Evolutionary conservation across 2,113 vertebrate genomes (phyloP).

Genomic region (Myiagra hebetior): DNA sequence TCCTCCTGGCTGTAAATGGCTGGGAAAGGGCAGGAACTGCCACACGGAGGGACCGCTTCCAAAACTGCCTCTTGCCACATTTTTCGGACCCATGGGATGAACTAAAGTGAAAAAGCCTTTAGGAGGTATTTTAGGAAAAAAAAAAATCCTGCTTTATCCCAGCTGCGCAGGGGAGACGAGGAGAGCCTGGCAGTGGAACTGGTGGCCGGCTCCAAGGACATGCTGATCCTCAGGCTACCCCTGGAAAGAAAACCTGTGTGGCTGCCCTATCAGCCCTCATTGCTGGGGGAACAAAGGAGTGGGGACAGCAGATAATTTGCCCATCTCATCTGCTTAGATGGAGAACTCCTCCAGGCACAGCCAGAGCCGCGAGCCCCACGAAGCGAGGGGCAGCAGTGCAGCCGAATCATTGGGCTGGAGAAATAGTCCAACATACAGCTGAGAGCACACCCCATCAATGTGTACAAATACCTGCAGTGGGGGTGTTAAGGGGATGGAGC

Average conservation of each 20-base stretch:
- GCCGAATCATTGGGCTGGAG: accelerated
- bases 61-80: neutral
- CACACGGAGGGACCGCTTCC: accelerated
- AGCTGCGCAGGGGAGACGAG: accelerated
- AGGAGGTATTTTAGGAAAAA: neutral
- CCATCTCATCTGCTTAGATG: accelerated
- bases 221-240: accelerated
- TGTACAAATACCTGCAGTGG: neutral
- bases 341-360: neutral
- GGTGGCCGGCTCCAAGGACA: too few relatives aligned
- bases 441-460: neutral
- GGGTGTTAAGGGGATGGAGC: neutral
- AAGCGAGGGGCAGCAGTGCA: neutral
- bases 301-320: neutral
- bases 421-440: neutral
- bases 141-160: neutral
- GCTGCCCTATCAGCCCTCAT: neutral
- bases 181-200: accelerated
- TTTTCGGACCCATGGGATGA: accelerated
- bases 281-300: neutral
- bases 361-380: accelerated
- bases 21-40: neutral
- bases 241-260: neutral
- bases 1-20: accelerated
- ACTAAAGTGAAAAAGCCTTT: neutral